phyloP scores from a whole-genome alignment of 2,888 invertebrate genomes.

The Nymphalis polychloros region DNA sequence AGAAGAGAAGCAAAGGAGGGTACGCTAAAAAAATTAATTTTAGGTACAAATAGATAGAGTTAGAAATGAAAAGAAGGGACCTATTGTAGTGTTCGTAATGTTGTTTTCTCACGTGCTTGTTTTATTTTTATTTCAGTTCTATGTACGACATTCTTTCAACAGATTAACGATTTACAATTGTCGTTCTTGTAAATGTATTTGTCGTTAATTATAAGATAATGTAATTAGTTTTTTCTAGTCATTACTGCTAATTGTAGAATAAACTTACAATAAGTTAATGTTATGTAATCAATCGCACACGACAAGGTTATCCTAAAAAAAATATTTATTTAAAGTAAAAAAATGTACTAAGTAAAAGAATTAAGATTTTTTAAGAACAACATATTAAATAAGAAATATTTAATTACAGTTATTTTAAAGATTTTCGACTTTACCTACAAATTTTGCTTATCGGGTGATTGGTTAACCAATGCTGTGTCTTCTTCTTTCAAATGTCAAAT shows the following conservation, averaged over 20 bases:
- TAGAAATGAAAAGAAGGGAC: conserved; percentile 52
- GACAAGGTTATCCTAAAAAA: conserved; percentile 2
- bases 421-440: no score
- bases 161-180: neutral
- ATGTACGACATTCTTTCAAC: neutral
- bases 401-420: no score
- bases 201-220: neutral
- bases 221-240: conserved; percentile 4
- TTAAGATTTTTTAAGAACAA: neutral
- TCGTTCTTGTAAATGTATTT: neutral
- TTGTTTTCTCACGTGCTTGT: neutral
- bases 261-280: neutral
- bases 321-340: neutral
- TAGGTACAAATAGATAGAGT: conserved; percentile 12
- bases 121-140: neutral
- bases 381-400: no score
- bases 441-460: no score
- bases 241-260: conserved; percentile 1
- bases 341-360: neutral
- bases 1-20: no score
- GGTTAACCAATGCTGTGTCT: no score
- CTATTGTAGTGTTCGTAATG: conserved; percentile 50
- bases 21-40: neutral
- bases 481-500: no score
- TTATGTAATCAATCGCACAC: neutral